Evolutionary conservation across 2,797 vertebrate species (phyloP).

Genomic region (Chiloscyllium punctatum): DNA sequence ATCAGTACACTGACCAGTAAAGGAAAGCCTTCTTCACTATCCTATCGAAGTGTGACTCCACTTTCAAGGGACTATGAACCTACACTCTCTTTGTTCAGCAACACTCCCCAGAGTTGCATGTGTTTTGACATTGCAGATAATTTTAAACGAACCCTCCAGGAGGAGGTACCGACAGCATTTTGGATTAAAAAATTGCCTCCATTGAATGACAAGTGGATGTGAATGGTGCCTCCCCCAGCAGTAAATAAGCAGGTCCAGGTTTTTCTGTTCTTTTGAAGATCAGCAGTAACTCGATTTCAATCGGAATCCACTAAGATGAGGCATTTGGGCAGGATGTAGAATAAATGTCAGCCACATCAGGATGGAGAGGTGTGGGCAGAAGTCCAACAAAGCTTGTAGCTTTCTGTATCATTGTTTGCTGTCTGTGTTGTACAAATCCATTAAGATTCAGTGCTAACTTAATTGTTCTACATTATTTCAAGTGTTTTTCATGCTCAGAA

Average conservation of each 20-base stretch:
- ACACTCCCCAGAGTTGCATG: neutral
- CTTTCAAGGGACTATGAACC: too few relatives aligned
- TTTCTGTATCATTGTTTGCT: neutral
- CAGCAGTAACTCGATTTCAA: neutral
- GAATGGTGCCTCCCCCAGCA: neutral
- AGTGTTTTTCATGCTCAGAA: neutral
- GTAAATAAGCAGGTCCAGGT: neutral
- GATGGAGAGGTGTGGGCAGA: neutral
- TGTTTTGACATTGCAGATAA: neutral
- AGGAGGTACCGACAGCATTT: neutral
- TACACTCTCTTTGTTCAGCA: too few relatives aligned
- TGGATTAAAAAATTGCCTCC: neutral
- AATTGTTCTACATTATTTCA: neutral
- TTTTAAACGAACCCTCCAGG: neutral
- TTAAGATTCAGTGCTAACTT: slow-evolving; percentile 9
- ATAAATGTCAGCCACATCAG: neutral
- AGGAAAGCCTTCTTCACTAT: too few relatives aligned
- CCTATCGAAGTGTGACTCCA: too few relatives aligned
- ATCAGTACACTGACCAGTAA: too few relatives aligned
- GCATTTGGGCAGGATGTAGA: neutral
- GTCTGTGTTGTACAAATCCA: neutral
- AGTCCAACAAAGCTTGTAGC: neutral
- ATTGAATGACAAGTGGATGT: neutral
- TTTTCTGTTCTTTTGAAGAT: neutral
- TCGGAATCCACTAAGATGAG: neutral